Percentiles rank a stretch among this genome's conserved stretches.
Evolutionary conservation across 2,113 vertebrate species (phyloP).

Genomic region (Centrocercus urophasianus): DNA sequence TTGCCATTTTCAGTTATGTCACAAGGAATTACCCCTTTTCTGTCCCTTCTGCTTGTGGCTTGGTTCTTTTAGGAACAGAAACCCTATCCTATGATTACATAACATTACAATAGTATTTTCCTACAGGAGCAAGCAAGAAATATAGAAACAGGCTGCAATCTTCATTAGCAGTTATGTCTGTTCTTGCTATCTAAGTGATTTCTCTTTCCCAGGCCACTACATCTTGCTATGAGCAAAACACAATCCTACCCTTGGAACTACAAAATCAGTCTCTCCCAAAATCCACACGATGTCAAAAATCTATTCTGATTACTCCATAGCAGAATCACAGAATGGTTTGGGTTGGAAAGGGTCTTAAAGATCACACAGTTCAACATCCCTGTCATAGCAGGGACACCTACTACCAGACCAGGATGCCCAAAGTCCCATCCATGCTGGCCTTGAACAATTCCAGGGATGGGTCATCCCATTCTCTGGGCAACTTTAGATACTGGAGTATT

Average conservation of each 20-base stretch:
- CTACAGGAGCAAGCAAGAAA: background rate
- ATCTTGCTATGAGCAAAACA: background rate
- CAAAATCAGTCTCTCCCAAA: background rate
- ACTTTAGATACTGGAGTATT: background rate
- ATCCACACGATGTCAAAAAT: background rate
- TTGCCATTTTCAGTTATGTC: conserved; percentile 2
- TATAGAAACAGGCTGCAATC: background rate
- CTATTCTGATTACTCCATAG: background rate
- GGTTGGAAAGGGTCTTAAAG: background rate
- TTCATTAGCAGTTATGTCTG: background rate
- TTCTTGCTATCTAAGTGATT: background rate
- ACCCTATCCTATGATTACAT: background rate
- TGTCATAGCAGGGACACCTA: background rate
- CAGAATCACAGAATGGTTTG: background rate
- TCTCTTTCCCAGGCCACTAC: background rate
- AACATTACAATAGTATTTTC: background rate
- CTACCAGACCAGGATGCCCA: background rate
- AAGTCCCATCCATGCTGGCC: background rate
- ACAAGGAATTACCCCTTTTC: conserved; percentile 18
- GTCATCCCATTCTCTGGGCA: background rate
- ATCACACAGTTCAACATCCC: background rate
- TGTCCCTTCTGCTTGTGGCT: conserved; percentile 27
- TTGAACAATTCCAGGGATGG: background rate
- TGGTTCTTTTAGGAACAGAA: background rate
- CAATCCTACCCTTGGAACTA: background rate